Conservation (phyloP, 2,888 invertebrate genomes). For the Cerastis leucographa region DNA sequence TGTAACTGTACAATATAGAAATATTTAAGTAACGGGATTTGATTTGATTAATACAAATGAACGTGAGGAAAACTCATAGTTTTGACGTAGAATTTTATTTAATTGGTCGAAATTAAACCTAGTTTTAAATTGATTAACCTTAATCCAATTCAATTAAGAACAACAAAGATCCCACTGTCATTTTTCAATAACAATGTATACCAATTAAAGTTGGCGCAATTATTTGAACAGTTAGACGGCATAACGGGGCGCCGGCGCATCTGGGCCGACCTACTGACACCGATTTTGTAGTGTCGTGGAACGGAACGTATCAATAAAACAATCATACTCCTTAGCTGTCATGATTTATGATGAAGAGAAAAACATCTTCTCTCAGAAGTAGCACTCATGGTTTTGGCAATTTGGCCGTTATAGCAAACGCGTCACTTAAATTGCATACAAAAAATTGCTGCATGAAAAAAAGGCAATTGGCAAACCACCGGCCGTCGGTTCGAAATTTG, state of each 20-base stretch:
- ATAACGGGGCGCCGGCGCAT: conserved; percentile 86
- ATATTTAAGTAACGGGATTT: conserved; percentile 74
- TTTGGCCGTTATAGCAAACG: conserved; percentile 19
- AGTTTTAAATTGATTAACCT: conserved; percentile 10
- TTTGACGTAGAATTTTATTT: neutral
- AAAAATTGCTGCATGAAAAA: conserved; percentile 14
- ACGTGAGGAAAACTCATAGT: conserved; percentile 29
- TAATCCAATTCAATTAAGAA: conserved; percentile 48
- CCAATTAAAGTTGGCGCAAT: conserved; percentile 81
- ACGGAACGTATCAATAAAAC: conserved; percentile 76
- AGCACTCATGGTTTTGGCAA: conserved; percentile 27
- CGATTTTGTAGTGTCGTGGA: conserved; percentile 76
- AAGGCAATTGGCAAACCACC: neutral
- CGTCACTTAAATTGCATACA: neutral
- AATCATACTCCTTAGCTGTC: conserved; percentile 64
- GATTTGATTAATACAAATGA: conserved; percentile 65
- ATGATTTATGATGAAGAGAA: conserved; percentile 44
- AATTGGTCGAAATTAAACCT: conserved; percentile 15
- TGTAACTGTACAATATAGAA: conserved; percentile 76
- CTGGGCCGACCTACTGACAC: conserved; percentile 88
- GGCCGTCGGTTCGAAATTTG: conserved; percentile 34
- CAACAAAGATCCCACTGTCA: conserved; percentile 72
- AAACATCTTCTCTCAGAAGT: conserved; percentile 40
- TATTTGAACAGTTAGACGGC: conserved; percentile 86
- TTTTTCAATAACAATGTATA: conserved; percentile 77